phyloP scores from a whole-genome alignment of 2,113 vertebrate genomes.

The Neogale vison region DNA sequence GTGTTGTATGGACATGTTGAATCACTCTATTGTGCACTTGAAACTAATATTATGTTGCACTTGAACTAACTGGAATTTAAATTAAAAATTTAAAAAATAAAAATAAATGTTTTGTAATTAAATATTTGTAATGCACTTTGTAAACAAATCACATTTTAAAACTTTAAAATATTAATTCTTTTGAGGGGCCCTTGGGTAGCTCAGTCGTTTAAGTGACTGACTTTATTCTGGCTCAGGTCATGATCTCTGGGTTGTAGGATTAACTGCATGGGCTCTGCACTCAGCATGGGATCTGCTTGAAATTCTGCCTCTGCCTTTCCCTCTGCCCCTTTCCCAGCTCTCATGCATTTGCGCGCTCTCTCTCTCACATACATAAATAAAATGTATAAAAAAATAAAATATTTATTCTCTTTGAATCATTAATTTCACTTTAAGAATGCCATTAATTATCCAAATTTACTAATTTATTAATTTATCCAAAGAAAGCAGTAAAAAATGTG shows the following conservation, averaged over 20 bases:
- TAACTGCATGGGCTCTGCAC: neutral
- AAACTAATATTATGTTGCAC: neutral
- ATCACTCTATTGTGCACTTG: neutral
- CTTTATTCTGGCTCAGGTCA: neutral
- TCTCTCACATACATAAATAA: neutral
- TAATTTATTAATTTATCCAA: neutral
- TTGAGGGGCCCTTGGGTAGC: neutral
- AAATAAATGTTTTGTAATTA: neutral
- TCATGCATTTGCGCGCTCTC: neutral
- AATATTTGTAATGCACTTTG: neutral
- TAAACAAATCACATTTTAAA: neutral
- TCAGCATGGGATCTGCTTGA: neutral
- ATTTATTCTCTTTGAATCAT: neutral
- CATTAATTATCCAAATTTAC: neutral
- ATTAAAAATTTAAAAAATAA: neutral
- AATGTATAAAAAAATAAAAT: neutral
- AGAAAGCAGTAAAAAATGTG: neutral
- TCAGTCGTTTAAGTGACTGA: neutral
- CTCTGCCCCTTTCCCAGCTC: neutral
- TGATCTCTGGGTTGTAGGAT: neutral
- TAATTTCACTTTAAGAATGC: neutral
- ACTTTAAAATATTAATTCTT: neutral
- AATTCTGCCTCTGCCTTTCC: neutral
- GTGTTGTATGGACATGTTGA: neutral
- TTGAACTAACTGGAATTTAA: neutral